A percentile compares a stretch with the other conserved stretches of the same genome.
These are phyloP conservation scores for Illadopsis cleaveri DNA, from an alignment of 2,113 vertebrate genomes.

Conservation along the genomic window DNA sequence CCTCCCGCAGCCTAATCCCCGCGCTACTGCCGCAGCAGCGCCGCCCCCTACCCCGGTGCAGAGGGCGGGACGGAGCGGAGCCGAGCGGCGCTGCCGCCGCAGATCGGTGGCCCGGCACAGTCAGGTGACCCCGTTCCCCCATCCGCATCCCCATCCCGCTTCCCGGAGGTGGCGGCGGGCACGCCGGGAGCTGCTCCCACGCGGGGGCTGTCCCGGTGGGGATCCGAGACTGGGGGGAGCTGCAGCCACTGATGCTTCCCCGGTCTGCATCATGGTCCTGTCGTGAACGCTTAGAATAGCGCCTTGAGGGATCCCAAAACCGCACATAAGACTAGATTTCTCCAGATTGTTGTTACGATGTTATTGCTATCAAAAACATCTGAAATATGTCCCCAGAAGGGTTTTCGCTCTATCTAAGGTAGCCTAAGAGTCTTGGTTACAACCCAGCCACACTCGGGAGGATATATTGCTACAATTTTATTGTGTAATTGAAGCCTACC, in stretches of 20 bases:
- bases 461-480: background rate
- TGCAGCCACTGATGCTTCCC: background rate
- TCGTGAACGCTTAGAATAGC: background rate
- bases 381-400: background rate
- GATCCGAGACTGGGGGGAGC: no score
- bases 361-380: background rate
- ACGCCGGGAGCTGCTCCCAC: background rate
- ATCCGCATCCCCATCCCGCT: background rate
- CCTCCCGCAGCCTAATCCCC: conserved; percentile 58
- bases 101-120: conserved; percentile 53
- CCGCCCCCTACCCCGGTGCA: conserved; percentile 40
- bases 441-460: fast-evolving
- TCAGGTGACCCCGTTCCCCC: conserved; percentile 68
- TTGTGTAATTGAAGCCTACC: background rate
- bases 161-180: background rate
- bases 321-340: background rate
- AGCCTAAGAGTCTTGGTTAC: background rate
- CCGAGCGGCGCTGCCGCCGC: conserved; percentile 12
- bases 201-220: background rate
- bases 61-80: conserved; percentile 28
- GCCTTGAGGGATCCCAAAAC: background rate
- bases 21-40: conserved; percentile 51
- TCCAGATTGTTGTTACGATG: background rate
- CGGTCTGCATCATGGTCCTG: background rate
- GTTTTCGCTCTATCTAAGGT: background rate